Evolutionary conservation across 2,888 invertebrate genomes (phyloP), one percentile per base, ranked within the genome.

Genomic region (Neoaliturus tenellus): DNA sequence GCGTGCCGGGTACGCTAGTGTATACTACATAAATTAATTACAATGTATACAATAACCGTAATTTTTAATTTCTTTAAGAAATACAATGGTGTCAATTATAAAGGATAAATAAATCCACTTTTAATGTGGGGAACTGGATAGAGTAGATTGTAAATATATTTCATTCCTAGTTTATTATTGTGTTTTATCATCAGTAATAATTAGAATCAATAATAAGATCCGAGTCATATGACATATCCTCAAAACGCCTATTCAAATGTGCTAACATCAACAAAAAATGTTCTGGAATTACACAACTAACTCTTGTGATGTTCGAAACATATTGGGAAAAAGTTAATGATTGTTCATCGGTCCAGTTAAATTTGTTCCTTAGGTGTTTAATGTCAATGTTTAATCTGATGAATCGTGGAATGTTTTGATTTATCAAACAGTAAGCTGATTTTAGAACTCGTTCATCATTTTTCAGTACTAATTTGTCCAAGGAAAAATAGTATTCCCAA

Each of bases 261-360:
- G 62, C 62, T 1, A 62, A 28, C 62, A 62, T 62, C 25, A 62
- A 62, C 31, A 62, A 62, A 20, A 62, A 62, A 28, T 62, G 62
- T 62, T 62, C 62, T 28, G 62, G 62, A 17, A 62, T 28, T 31
- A 62, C 17, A 28, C 12, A 25, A 62, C 28, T 62, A 2, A 62
- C 14, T 17, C 62, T 25, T 28, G 62, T 62, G 5, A 62, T 62
- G 28, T 62, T 62, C 12, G 62, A 62, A 14, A 62, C 25, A 62
- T 31, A 28, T 5, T 31, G 25, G 14, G 28, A 28, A 31, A 62
- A 62, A 28, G 17, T 62, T 5, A 14, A 28, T 28, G 31, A 25
- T 25, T 62, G 28, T 17, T 62, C 62, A 14, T 62, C 62, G 1
- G 28, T 62, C 62, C 62, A 62, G 3, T 62, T 28, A 31, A 62